These are phyloP conservation scores for Hyposoter didymator DNA, from an alignment of 2,888 invertebrate genomes.

Conservation along the genomic window DNA sequence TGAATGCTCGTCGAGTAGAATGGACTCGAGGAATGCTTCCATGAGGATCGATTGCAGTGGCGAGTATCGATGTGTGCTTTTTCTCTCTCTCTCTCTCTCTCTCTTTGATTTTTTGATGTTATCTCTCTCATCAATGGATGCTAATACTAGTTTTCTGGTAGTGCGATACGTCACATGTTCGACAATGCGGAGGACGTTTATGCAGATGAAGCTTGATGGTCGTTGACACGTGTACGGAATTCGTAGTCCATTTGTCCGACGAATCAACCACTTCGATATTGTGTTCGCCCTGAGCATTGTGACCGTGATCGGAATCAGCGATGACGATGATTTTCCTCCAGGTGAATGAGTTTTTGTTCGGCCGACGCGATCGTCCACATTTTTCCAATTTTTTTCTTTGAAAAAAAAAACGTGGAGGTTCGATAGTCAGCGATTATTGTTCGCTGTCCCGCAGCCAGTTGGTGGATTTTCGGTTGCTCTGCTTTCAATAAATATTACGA, in stretches of 20 bases:
- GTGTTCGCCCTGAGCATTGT: constrained; percentile 16
- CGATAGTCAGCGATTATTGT: background rate
- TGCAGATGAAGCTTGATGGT: constrained; percentile 55
- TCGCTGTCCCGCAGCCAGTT: background rate
- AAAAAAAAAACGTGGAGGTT: background rate
- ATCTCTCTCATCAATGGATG: constrained; percentile 40
- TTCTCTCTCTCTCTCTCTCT: background rate
- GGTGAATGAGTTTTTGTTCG: constrained; percentile 36
- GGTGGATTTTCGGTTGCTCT: background rate
- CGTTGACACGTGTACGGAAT: constrained; percentile 48
- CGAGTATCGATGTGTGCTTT: background rate
- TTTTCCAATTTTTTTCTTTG: background rate
- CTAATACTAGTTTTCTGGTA: constrained; percentile 16
- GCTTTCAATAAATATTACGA: background rate
- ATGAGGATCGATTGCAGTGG: constrained; percentile 33
- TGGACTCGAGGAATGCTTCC: constrained; percentile 14
- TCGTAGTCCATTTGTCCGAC: constrained; percentile 53
- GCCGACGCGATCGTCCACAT: background rate
- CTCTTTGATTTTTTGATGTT: background rate
- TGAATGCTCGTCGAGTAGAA: constrained; percentile 33
- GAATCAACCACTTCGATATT: constrained; percentile 40
- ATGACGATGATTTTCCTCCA: constrained; percentile 46
- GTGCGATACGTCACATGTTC: constrained; percentile 37
- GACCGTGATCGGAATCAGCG: constrained; percentile 57
- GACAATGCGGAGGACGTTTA: constrained; percentile 54